These are phyloP conservation scores for Arrhamphus sclerolepis DNA, from an alignment of 2,797 vertebrate species.

Conservation along the genomic window DNA sequence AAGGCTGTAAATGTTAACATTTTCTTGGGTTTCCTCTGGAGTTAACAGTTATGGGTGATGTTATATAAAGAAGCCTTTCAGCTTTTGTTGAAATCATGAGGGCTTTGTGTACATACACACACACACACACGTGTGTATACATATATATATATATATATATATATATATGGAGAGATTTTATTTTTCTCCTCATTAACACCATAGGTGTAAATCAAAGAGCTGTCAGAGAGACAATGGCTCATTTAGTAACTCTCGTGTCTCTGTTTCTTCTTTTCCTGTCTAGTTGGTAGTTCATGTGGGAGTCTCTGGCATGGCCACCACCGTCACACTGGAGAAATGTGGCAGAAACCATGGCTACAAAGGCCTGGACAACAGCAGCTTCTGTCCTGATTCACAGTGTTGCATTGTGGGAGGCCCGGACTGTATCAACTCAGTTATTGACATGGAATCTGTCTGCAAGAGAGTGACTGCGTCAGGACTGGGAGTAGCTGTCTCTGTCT, in stretches of 20 bases:
- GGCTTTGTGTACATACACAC: too few species aligned
- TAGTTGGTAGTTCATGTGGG: constrained; percentile 95
- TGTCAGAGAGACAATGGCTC: not conserved
- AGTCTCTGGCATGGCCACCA: constrained; percentile 94
- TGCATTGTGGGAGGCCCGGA: constrained; percentile 92
- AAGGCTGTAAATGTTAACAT: too few species aligned
- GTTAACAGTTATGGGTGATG: not conserved
- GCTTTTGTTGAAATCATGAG: too few species aligned
- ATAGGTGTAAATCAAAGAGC: not conserved
- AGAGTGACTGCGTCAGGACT: constrained; percentile 84
- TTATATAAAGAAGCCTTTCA: too few species aligned
- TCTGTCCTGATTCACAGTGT: constrained; percentile 91
- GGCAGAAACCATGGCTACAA: constrained; percentile 93
- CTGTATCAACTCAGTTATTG: constrained; percentile 90
- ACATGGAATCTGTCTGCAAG: constrained; percentile 91
- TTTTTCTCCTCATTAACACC: too few species aligned
- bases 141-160: too few species aligned
- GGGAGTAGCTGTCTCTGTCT: constrained; percentile 89
- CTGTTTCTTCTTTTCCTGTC: constrained; percentile 9
- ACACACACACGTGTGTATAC: too few species aligned
- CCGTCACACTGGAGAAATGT: constrained; percentile 92
- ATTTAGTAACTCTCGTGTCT: constrained; percentile 7
- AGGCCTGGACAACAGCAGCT: constrained; percentile 91
- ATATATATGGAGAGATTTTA: too few species aligned
- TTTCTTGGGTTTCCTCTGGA: not conserved